These are phyloP conservation scores for Daboia siamensis DNA, from an alignment of 2,113 vertebrate species.

Conservation along the genomic window DNA sequence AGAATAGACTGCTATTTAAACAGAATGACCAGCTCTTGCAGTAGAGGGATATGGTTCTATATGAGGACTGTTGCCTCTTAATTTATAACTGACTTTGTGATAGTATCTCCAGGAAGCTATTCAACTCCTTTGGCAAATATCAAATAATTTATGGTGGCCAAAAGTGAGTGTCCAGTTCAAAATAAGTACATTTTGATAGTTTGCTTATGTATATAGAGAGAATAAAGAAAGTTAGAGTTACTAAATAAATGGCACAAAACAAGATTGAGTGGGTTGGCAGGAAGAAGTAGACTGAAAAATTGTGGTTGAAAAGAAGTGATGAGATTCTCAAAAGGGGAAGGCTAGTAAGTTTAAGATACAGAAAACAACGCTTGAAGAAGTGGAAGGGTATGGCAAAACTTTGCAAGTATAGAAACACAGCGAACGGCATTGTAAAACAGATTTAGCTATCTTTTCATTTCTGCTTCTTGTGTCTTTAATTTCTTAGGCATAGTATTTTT, in stretches of 20 bases:
- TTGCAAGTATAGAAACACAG: background rate
- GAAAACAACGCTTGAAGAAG: background rate
- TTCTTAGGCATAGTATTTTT: background rate
- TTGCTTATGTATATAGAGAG: background rate
- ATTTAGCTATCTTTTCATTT: background rate
- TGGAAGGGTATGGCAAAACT: background rate
- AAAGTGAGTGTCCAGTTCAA: background rate
- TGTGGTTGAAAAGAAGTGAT: background rate
- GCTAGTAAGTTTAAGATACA: background rate
- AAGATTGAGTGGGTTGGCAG: background rate
- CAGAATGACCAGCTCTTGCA: background rate
- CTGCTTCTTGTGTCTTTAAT: background rate
- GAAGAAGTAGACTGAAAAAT: background rate
- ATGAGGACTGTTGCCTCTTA: background rate
- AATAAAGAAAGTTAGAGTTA: background rate
- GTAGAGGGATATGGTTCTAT: background rate
- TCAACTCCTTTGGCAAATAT: background rate
- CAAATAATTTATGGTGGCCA: background rate
- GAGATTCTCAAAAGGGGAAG: background rate
- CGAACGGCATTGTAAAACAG: background rate
- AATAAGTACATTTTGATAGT: background rate
- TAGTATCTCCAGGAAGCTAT: background rate
- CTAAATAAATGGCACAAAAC: background rate
- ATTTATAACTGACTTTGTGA: background rate
- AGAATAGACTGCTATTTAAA: background rate